Base-by-base conservation (phyloP, 2,113 vertebrate species). In the Dicerorhinus sumatrensis region DNA sequence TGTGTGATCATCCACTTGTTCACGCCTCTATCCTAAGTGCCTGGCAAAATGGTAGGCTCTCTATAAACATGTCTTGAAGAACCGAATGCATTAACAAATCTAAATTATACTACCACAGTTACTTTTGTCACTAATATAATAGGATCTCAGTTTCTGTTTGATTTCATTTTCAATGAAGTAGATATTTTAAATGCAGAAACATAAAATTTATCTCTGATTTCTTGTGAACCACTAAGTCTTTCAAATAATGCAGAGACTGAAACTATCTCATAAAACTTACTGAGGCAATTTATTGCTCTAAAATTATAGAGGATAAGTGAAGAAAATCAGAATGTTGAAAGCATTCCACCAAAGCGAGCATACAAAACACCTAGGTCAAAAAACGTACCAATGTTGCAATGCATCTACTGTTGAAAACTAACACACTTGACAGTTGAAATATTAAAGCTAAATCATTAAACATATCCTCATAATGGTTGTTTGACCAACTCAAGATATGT, bases 191-290 rank as follows among this genome's bases (percentile, higher is more conserved):
- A 76, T 70, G 39, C 23, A 72, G 67, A 91, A 72, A 95, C 27
- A 92, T 63, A 94, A 95, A 94, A 89, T 60, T 33, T 76, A 80
- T 42, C 92, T 96, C 36, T 54, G 73, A 96, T 79, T 90, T 83
- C 93, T 39, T 81, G 33, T 83, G 95, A 96, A 87, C 16, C 87
- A 95, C 92, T 88, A 92, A 92, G 87, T 82, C 63, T 96, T 94
- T 96, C 51, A 89, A 69, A 85, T 94, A 94, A 89, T 96, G 65
- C 8, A 89, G 23, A 84, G 18, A 73, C 27, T 86, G 73, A 96
- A 98, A 96, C 0, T 96, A 87, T 79, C 76, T 94, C 73, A 82
- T 93, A 96, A 98, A 98, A 95, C 42, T 88, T 89, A 92, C 56
- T 73, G 69, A 96, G 51, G 69, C 36, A 83, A 96, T 94, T 96